phyloP scores from a whole-genome alignment of 53 echinoderm and acorn worm species.

The Holothuria scabra region DNA sequence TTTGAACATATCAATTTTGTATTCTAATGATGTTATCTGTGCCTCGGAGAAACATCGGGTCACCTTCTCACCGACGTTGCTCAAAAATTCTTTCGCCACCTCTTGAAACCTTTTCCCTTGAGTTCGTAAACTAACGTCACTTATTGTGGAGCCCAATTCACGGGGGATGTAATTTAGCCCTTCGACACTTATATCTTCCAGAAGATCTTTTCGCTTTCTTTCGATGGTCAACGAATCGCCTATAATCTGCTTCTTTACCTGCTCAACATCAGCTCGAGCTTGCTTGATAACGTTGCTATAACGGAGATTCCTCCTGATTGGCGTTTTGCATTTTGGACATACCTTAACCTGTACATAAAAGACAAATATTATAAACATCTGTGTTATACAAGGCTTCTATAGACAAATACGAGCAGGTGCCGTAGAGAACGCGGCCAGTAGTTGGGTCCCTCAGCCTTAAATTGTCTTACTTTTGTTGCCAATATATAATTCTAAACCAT shows the following conservation, averaged over 20 bases:
- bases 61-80: not conserved
- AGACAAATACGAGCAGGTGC: too few relatives aligned
- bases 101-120: too few relatives aligned
- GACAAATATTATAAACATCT: not conserved
- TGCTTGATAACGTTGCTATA: conserved; percentile 73
- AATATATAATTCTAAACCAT: too few relatives aligned
- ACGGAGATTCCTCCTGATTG: conserved; percentile 78
- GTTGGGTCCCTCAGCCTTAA: too few relatives aligned
- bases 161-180: not conserved
- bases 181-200: not conserved
- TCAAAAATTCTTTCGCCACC: not conserved
- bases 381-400: too few relatives aligned
- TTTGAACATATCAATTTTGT: conserved; percentile 37
- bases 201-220: conserved; percentile 4
- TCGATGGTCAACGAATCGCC: conserved; percentile 52
- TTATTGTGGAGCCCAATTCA: too few relatives aligned
- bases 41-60: not conserved
- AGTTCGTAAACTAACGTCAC: too few relatives aligned
- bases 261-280: conserved; percentile 69
- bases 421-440: too few relatives aligned
- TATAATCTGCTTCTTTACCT: conserved; percentile 60
- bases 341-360: conserved; percentile 60
- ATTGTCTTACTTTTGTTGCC: too few relatives aligned
- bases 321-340: conserved; percentile 82
- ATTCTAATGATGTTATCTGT: conserved; percentile 18